Conservation (phyloP, 2,888 invertebrate genomes). For the Perizoma flavofasciatum region DNA sequence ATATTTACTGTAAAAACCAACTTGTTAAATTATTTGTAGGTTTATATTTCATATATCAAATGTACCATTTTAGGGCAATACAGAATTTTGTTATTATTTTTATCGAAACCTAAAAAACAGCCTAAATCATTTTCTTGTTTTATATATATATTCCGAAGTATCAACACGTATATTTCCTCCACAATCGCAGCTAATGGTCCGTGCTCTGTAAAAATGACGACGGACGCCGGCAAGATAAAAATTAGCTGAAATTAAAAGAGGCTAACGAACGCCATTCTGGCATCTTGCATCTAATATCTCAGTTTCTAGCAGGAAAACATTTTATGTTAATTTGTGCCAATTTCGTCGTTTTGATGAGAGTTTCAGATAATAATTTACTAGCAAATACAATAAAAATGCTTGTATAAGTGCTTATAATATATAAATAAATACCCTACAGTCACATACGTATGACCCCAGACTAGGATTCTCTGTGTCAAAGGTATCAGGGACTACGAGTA, state of each 20-base stretch:
- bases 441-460: no score
- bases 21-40: no score
- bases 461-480: no score
- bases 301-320: conserved; percentile 41
- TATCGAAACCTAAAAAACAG: not conserved
- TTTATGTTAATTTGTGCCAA: conserved; percentile 27
- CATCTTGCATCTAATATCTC: conserved; percentile 40
- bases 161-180: conserved; percentile 47
- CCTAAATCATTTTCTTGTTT: no score
- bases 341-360: conserved; percentile 20
- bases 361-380: no score
- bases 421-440: no score
- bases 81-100: not conserved
- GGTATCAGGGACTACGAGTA: no score
- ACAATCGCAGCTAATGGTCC: conserved; percentile 69
- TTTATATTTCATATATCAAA: no score
- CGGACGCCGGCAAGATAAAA: conserved; percentile 76
- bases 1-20: no score
- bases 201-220: conserved; percentile 76
- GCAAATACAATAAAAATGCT: no score
- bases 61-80: no score
- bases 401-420: no score
- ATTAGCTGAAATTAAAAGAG: conserved; percentile 84
- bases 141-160: conserved; percentile 44
- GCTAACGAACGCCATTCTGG: conserved; percentile 81